Base-by-base conservation (phyloP, 2,113 vertebrate species). In the Aviceda subcristata region DNA sequence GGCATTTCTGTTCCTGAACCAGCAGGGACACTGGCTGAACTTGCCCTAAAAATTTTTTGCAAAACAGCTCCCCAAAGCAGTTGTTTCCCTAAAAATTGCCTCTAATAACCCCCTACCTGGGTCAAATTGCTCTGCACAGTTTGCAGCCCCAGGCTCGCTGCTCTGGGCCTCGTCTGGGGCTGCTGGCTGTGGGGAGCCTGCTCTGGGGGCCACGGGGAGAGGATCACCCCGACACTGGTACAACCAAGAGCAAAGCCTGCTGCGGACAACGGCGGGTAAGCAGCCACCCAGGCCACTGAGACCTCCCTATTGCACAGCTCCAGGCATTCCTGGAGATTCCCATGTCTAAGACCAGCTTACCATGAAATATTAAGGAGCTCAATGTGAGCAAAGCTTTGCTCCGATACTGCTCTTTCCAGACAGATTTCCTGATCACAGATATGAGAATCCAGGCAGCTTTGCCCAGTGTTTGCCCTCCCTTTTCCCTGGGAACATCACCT, bases 181-280 rank as follows among this genome's bases (percentile, higher is more conserved):
- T 26, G 20, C 9, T 36, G 63, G n/a, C 29, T 29, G 30, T 1
- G 14, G 29, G 57, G 39, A 29, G 12, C 62, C 9, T 36, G 39
- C 22, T 38, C 3, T 10, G 45, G 59, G 29, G 10, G 3, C 8
- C 32, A 10, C 5, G 39, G 24, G 63, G 36, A 21, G 38, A 13
- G 32, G 51, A 22, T 12, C 12, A 10, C 18, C 5, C 7, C 1
- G 21, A 12, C 17, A 2, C 15, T 10, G 29, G 24, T 24, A 6
- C 20, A 8, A 14, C 46, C 3, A 0, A 60, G 39, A 68, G 27
- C 68, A 38, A 55, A 85, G 55, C 24, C 51, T 15, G 18, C 36
- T 38, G 12, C 0, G 1, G 41, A 2, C 1, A 0, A 11, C 1
- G 9, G 63, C 38, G 27, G 15, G 21, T 5, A 21, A 22, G 22